Evolutionary conservation across 2,797 vertebrate genomes (phyloP).

Genomic region (Enteromius paludinosus): DNA sequence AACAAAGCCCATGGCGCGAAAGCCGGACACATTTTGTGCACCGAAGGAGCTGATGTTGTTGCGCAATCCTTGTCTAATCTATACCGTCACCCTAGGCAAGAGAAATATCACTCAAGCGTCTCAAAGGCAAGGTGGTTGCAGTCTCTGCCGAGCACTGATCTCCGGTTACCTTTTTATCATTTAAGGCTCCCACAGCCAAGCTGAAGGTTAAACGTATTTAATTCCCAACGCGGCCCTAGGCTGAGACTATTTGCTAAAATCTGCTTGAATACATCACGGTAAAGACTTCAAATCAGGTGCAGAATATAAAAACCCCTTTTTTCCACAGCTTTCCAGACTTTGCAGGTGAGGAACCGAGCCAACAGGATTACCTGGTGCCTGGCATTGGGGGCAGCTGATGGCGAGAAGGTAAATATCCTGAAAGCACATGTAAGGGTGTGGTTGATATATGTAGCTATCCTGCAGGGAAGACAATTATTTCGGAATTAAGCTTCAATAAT

Average conservation of each 20-base stretch:
- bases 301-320: constrained; percentile 10
- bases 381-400: constrained; percentile 45
- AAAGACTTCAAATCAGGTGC: constrained; percentile 40
- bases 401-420: constrained; percentile 61
- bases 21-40: constrained; percentile 64
- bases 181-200: constrained; percentile 55
- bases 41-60: constrained; percentile 51
- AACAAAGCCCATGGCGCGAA: constrained; percentile 11
- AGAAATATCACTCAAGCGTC: constrained; percentile 30
- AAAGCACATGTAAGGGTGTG: constrained; percentile 55
- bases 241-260: constrained; percentile 53
- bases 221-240: constrained; percentile 53
- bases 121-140: constrained; percentile 44
- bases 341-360: constrained; percentile 42
- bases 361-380: constrained; percentile 55
- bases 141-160: constrained; percentile 36
- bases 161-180: constrained; percentile 60
- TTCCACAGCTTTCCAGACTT: constrained; percentile 23
- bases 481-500: constrained; percentile 55
- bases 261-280: constrained; percentile 57
- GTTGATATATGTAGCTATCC: constrained; percentile 46
- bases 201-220: constrained; percentile 65
- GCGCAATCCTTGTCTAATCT: constrained; percentile 63
- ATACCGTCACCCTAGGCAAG: constrained; percentile 49
- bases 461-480: constrained; percentile 58